Evolutionary conservation across 2,888 invertebrate species (phyloP), one percentile per base, ranked within the genome.

Genomic region (Watsonalla binaria): DNA sequence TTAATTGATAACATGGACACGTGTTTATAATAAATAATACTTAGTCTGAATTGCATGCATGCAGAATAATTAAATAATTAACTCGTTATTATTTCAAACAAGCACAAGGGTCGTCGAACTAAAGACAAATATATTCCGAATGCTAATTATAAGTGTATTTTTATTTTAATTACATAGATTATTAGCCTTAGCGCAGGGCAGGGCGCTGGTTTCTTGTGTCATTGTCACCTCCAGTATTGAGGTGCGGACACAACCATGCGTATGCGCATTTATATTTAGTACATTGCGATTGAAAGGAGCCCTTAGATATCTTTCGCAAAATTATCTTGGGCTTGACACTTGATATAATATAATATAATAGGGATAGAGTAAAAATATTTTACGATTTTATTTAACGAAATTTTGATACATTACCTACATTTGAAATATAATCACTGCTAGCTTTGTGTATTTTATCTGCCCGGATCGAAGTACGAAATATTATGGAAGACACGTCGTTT

Each of bases 211-310:
- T 46, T 51, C 45, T 35, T 48, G 54, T 48, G 51, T 54, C 39
- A 14, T 39, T 46, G 51, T 49, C 48, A 13, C 15, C n/a, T 56
- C 53, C 55, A 57, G 54, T 55, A 54, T 53, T 57, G 48, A 52
- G 57, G 54, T 46, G 42, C 54, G 50, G 46, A 49, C 52, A 54
- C 58, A 57, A 42, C 5, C 8, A 11, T 11, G 42, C 42, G 42
- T 11, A 8, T 11, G 9, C 42, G 11, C 42, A 11, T 48, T 37
- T 6, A 37, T 8, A 37, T 2, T 1, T 5, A 37, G 35, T 0
- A 0, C 35, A 37, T 8, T 24, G 24, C 24, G 2, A 24, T 24
- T 24, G 24, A 2, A 24, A 24, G 24, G 24, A 24, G 24, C 24
- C 24, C 24, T 24, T 24, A 24, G 24, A 24, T 24, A 24, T 4